Evolutionary conservation across 2,113 vertebrate species (phyloP).

Genomic region (Climacteris rufus): DNA sequence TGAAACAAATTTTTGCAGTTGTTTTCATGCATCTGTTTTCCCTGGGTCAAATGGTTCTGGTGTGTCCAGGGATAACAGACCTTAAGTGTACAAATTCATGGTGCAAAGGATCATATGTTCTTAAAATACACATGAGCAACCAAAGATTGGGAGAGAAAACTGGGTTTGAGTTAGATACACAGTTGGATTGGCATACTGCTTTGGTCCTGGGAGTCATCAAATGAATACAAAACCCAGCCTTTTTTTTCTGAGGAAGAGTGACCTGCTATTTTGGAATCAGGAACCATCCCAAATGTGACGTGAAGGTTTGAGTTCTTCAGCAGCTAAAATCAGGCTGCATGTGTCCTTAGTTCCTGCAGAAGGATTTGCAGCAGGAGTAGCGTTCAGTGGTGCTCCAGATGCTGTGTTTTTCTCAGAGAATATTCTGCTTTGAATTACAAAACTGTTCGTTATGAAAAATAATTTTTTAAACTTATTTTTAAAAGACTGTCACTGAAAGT

Average conservation of each 20-base stretch:
- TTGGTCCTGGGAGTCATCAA: background rate
- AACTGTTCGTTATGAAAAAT: background rate
- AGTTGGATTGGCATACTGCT: background rate
- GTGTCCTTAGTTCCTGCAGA: background rate
- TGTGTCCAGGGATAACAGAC: background rate
- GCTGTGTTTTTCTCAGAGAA: background rate
- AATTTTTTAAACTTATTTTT: background rate
- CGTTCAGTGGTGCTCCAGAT: background rate
- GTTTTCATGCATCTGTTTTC: background rate
- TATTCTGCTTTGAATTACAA: background rate
- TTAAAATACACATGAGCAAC: background rate
- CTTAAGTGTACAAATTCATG: background rate
- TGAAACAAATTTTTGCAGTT: background rate
- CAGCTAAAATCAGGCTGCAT: background rate
- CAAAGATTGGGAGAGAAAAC: background rate
- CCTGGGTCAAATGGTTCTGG: background rate
- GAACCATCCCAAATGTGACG: accelerated
- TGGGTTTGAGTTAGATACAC: background rate
- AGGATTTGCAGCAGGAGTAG: background rate
- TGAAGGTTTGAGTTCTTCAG: background rate
- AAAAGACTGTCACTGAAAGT: background rate
- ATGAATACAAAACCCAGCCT: background rate
- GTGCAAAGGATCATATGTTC: background rate
- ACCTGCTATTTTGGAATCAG: background rate
- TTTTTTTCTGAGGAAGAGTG: background rate